These are phyloP conservation scores for Drymodes brunneopygia DNA, from an alignment of 2,113 vertebrate genomes.

Conservation along the genomic window DNA sequence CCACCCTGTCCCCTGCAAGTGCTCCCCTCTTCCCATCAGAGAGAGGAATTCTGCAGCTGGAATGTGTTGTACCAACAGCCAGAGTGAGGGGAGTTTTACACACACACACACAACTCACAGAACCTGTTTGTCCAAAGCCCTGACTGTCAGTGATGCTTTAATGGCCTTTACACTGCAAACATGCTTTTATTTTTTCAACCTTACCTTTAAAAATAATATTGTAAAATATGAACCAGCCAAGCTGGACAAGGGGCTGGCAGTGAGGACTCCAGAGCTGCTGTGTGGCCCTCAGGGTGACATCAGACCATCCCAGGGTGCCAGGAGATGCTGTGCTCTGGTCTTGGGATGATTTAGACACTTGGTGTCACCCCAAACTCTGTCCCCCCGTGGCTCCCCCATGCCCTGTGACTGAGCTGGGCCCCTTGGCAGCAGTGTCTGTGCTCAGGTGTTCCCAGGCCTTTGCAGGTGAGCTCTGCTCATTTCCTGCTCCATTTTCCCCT, in stretches of 20 bases:
- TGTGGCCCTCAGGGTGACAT: not conserved
- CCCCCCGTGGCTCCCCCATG: accelerated
- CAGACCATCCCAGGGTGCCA: not conserved
- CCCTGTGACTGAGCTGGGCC: accelerated
- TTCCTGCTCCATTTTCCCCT: not conserved
- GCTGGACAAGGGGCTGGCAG: not conserved
- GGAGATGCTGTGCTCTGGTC: not conserved
- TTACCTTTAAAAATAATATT: not conserved
- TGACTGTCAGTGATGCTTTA: not conserved
- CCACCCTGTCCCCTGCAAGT: not conserved
- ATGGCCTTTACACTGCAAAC: not conserved
- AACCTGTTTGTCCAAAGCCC: constrained; percentile 27
- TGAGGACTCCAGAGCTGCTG: not conserved
- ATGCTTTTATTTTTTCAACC: not conserved
- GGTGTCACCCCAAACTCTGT: not conserved
- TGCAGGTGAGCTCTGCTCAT: not conserved
- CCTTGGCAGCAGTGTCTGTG: not conserved
- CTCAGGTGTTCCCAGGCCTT: not conserved
- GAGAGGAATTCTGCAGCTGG: not conserved
- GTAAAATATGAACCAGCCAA: not conserved
- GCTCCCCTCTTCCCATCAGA: not conserved
- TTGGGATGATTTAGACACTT: not conserved
- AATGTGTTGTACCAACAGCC: not conserved
- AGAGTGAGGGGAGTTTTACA: not conserved
- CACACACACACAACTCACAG: not conserved